phyloP scores from a whole-genome alignment of 2,113 vertebrate genomes.

The Pongo abelii region DNA sequence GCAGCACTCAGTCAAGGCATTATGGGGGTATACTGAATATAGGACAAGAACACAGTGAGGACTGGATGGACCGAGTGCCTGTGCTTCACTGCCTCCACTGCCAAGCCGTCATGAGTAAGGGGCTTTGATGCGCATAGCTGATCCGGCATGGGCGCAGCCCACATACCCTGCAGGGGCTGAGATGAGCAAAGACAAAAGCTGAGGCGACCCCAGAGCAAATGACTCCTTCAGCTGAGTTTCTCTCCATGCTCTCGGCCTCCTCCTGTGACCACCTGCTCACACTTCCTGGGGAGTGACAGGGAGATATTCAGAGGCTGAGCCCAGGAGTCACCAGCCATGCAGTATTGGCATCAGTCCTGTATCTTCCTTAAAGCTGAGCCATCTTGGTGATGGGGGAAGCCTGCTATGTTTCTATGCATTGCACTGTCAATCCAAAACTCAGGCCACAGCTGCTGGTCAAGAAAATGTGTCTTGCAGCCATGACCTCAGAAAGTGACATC shows the following conservation, averaged over 20 bases:
- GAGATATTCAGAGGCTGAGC: background rate
- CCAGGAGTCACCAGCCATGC: too few relatives aligned
- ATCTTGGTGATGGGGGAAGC: background rate
- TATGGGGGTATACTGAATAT: background rate
- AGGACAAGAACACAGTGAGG: background rate
- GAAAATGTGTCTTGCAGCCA: background rate
- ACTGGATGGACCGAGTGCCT: too few relatives aligned
- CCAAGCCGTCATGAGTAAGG: background rate
- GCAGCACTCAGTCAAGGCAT: background rate
- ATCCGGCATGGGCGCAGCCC: background rate
- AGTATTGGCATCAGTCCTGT: background rate
- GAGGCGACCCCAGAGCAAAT: background rate
- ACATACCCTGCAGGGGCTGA: background rate
- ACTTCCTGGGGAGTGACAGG: background rate
- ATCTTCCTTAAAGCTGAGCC: background rate
- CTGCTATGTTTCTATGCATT: background rate
- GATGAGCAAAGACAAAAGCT: background rate
- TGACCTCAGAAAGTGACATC: background rate
- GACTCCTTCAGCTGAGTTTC: background rate
- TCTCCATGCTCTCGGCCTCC: background rate
- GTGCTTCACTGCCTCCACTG: background rate
- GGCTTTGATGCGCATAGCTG: background rate
- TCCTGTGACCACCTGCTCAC: background rate
- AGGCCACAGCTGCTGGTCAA: background rate
- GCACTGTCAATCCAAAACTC: background rate